Percentiles rank a stretch among this genome's conserved stretches.
phyloP scores from a whole-genome alignment of 2,888 invertebrate genomes.

The Portevinia maculata region DNA sequence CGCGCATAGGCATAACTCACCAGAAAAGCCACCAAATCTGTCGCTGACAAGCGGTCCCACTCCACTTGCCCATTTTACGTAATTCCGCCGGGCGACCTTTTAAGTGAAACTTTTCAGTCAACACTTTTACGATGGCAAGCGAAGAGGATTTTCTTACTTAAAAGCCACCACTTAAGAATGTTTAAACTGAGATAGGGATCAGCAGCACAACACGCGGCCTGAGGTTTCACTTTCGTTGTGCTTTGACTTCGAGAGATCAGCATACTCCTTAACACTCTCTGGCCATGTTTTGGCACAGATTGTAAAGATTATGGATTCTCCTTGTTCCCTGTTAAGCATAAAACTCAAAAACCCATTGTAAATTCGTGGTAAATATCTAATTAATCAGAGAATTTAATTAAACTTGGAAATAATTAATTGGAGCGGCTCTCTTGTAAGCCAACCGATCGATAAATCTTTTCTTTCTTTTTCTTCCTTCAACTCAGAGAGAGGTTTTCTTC shows the following conservation, averaged over 20 bases:
- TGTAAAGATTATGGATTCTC: slow-evolving; percentile 15
- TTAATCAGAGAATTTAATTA: slow-evolving; percentile 67
- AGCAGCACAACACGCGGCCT: background rate
- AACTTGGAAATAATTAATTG: slow-evolving; percentile 57
- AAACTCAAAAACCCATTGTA: slow-evolving; percentile 23
- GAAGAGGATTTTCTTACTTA: slow-evolving; percentile 23
- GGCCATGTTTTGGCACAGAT: slow-evolving; percentile 52
- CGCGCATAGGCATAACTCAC: background rate
- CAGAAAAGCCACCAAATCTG: too few relatives aligned
- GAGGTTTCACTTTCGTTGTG: slow-evolving; percentile 57
- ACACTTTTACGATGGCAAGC: slow-evolving; percentile 6
- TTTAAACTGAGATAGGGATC: slow-evolving; percentile 29
- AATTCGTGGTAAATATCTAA: slow-evolving; percentile 32
- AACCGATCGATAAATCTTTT: slow-evolving; percentile 46
- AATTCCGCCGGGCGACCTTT: slow-evolving; percentile 33
- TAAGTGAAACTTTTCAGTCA: slow-evolving; percentile 43
- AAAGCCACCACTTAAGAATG: slow-evolving; percentile 49
- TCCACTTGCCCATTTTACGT: slow-evolving; percentile 32
- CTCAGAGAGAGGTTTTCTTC: background rate
- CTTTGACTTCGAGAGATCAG: slow-evolving; percentile 15
- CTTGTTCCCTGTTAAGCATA: slow-evolving; percentile 24
- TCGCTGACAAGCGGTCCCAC: slow-evolving; percentile 13
- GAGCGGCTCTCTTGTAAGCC: slow-evolving; percentile 21
- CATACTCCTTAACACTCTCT: slow-evolving; percentile 15
- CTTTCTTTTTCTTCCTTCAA: background rate